Base-by-base conservation (phyloP, 2,888 invertebrate genomes). In the Cheilosia vernalis region DNA sequence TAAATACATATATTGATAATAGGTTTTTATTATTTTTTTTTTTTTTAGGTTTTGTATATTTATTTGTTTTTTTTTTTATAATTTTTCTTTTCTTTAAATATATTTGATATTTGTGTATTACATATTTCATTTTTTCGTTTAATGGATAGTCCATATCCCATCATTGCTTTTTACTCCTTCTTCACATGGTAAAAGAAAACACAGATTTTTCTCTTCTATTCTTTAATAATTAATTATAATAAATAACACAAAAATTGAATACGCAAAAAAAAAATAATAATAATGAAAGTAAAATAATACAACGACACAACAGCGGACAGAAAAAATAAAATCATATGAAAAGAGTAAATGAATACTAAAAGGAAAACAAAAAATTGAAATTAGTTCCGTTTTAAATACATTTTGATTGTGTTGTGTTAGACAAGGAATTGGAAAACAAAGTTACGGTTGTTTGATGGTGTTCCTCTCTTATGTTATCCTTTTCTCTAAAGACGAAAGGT, bases 381-480 rank as follows among this genome's bases (percentile, higher is more conserved):
- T 60, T 72, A 47, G 17, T 60, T 67, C 7, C 44, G 55, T 58
- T 56, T 69, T 67, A 53, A 76, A 69, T 84, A 80, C 84, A 80
- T 70, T 84, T 74, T 64, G 69, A 56, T 78, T 79, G 80, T 60
- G 79, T 70, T 76, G 61, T 83, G 33, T 42, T 66, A 15, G 13
- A 58, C 6, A 37, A 37, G 33, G 37, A 51, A 37, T 19, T 40
- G 37, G 37, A 58, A 53, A 55, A 53, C 53, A 58, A 60, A 55
- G 13, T 40, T 21, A 10, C 30, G 17, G 27, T 17, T 47, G 13
- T 49, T 55, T 44, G 17, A 53, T 55, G 17, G 24, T 51, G 49
- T 66, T 66, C 85, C 85, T 85, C 72, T 85, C 85, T 85, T 80
- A 80, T 85, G 85, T 81, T 63, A 77, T 85, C 85, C 81, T 85